A percentile compares a stretch with the other conserved stretches of the same genome.
Conservation (phyloP, 2,888 invertebrate genomes). For the Melieria crassipennis region DNA sequence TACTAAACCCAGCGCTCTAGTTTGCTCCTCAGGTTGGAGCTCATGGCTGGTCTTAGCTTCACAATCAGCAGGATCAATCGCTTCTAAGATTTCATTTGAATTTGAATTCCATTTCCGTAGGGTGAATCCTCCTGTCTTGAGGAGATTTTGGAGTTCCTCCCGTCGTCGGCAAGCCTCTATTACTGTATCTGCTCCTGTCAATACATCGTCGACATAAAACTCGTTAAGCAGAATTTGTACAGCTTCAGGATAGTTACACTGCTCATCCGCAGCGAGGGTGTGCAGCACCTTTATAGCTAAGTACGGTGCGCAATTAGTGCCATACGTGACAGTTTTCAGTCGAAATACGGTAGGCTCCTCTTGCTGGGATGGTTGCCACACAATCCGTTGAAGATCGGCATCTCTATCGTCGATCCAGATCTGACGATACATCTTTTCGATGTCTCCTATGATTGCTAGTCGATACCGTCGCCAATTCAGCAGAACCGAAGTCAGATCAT, state of each 20-base stretch:
- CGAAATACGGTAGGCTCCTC: too few species aligned
- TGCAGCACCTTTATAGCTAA: conserved; percentile 7
- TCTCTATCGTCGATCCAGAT: not conserved
- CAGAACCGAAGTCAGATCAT: too few species aligned
- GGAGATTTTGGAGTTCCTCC: not conserved
- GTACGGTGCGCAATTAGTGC: not conserved
- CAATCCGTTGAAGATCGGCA: conserved; percentile 11
- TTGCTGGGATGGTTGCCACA: not conserved
- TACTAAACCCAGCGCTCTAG: too few species aligned
- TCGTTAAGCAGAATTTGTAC: not conserved
- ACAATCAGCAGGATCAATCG: too few species aligned
- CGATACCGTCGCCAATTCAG: too few species aligned
- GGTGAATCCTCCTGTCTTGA: not conserved
- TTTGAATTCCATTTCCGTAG: too few species aligned
- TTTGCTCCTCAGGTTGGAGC: not conserved
- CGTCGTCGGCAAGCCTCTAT: not conserved
- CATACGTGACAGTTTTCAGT: not conserved
- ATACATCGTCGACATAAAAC: conserved; percentile 10
- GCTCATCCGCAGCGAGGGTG: not conserved
- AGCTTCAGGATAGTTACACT: not conserved
- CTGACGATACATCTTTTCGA: too few species aligned
- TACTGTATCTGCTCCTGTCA: not conserved
- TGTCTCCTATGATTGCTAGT: too few species aligned
- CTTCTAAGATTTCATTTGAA: too few species aligned
- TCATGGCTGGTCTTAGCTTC: not conserved